Evolutionary conservation across 2,888 invertebrate genomes (phyloP), one percentile per base, ranked within the genome.

Genomic region (Drosophila cyrtoloma): DNA sequence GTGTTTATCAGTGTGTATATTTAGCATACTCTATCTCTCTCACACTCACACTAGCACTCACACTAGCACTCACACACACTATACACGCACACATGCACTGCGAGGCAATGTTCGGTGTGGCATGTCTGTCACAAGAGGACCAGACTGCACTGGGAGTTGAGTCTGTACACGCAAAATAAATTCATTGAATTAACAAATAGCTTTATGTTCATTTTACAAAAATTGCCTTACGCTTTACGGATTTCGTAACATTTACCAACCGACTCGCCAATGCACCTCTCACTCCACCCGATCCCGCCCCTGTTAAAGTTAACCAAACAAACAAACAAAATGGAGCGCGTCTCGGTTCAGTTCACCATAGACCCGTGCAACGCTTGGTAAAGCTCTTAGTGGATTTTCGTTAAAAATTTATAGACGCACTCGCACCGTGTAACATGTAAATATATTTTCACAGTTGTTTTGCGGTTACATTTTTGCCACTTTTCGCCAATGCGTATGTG

Each of bases 151-250:
- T 32, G 52, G 50, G 16, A 50, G 22, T 37, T 32, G 32, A 19
- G 30, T 19, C 30, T 33, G 33, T 22, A 30, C n/a, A 30, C 44
- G 44, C 26, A 32, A 68, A 73, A 81, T 81, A 78, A 87, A 87
- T 85, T 82, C 75, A 88, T 90, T 85, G 86, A 75, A 77, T 82
- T 82, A 84, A 84, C 88, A 82, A 88, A 84, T 85, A 77, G 88
- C 83, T 79, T 87, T 82, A 77, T 85, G 86, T 82, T 75, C 83
- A 75, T 77, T 76, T 65, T 60, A 68, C 57, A 64, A 68, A 75
- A 68, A 60, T 70, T 55, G 63, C 50, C 55, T 33, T 39, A 50
- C 37, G 55, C 44, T 88, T 60, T 68, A 50, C 70, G 70, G 55
- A 69, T 81, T 78, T 69, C 61, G 72, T 62, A 77, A 64, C 72